Evolutionary conservation across 2,797 vertebrate species (phyloP), one percentile per base, ranked within the genome.

Genomic region (Myiotriccus ornatus): DNA sequence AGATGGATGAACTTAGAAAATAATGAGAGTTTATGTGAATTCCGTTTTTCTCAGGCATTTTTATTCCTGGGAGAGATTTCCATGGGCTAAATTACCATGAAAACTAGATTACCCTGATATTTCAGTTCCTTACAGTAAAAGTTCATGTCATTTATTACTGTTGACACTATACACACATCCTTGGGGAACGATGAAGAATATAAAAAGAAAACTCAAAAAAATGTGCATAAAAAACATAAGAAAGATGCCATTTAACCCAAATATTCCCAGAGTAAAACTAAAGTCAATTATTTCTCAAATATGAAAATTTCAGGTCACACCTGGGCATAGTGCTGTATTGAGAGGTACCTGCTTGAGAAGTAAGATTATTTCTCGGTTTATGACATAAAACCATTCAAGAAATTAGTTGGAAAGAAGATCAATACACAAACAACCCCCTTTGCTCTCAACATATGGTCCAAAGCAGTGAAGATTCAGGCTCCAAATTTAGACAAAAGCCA

Each of bases 41-140:
- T 95, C 73, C 0, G 0, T 59, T 95, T 96, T 97, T 97, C 96
- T 96, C 95, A 96, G 95, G 71, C 95, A 92, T 91, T 95, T 95
- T 92, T 93, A 97, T 93, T 96, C 94, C 96, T 94, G 5, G 7
- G 95, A 94, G 97, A 96, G 90, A 64, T 15, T 84, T 87, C 24
- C 43, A 37, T 34, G 30, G 50, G 70, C 89, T 79, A 95, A 93
- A 97, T 90, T 87, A 90, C 85, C 93, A 93, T 78, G 92, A 91
- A 96, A 95, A 95, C 49, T 90, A 73, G 63, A 88, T 92, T 86
- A 90, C 18, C 27, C 46, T 69, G 89, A 82, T 84, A 94, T 95
- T 91, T 89, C 69, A 84, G 56, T 87, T 96, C 63, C 78, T 93
- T 32, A 90, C 8, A 22, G 59, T 71, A 87, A 68, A 96, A 93